Conservation (phyloP, 2,797 vertebrate species). For the Eulemur mongoz region DNA sequence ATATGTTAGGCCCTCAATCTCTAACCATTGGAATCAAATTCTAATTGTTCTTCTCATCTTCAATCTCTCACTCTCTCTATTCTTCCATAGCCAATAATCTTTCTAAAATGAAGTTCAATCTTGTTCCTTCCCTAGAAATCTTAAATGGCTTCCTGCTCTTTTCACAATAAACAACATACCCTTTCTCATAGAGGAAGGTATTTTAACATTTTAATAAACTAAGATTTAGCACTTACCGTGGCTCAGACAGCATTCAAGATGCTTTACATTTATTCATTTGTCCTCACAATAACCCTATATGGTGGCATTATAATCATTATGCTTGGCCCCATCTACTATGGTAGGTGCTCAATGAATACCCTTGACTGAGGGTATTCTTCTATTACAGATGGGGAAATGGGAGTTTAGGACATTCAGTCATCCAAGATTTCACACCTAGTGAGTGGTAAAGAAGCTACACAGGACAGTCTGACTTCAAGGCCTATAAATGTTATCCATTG, state of each 20-base stretch:
- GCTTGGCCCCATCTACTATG: neutral
- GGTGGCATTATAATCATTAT: neutral
- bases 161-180: neutral
- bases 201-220: constrained; percentile 2
- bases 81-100: neutral
- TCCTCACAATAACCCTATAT: neutral
- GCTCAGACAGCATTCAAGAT: neutral
- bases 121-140: neutral
- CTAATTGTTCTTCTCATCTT: neutral
- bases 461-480: neutral
- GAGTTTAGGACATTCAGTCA: neutral
- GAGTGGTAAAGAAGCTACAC: neutral
- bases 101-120: constrained; percentile 18
- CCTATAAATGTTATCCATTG: neutral
- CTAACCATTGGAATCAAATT: neutral
- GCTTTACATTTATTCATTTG: constrained; percentile 23
- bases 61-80: neutral
- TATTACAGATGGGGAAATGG: neutral
- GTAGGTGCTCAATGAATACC: neutral
- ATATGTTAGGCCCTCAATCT: neutral
- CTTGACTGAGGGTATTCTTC: neutral
- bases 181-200: neutral
- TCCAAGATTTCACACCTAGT: neutral
- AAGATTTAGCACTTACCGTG: neutral
- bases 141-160: neutral